Conservation (phyloP, 2,113 vertebrate genomes). For the Tenebrosternarchus preto region DNA sequence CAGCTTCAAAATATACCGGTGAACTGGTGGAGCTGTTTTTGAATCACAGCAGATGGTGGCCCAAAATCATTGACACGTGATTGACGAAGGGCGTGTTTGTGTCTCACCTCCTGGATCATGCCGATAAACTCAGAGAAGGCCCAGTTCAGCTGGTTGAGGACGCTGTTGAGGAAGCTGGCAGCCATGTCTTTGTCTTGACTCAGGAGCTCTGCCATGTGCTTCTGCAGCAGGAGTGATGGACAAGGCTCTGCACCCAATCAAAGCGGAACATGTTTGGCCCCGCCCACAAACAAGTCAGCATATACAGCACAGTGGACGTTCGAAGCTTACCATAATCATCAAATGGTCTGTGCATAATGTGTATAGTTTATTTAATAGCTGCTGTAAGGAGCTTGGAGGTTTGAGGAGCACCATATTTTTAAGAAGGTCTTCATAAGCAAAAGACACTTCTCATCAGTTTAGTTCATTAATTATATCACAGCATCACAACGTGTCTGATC, state of each 20-base stretch:
- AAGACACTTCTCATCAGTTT: background rate
- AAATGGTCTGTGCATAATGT: background rate
- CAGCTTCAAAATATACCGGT: background rate
- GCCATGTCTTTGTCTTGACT: conserved; percentile 87
- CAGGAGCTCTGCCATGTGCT: conserved; percentile 93
- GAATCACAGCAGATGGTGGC: background rate
- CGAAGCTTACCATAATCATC: background rate
- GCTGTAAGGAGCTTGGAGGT: background rate
- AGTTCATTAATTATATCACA: background rate
- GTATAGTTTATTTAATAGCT: background rate
- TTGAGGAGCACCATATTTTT: background rate
- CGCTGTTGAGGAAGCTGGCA: conserved; percentile 97
- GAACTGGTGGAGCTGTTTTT: background rate
- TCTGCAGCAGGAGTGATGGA: conserved; percentile 92
- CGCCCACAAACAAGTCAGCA: background rate
- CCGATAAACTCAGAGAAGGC: conserved; percentile 98
- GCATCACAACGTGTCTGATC: conserved; percentile 1
- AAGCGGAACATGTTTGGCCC: background rate
- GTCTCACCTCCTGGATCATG: conserved; percentile 97
- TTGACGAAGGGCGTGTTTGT: background rate
- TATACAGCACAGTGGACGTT: background rate
- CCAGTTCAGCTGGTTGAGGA: conserved; percentile 99
- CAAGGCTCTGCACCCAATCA: conserved; percentile 86
- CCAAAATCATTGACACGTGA: background rate
- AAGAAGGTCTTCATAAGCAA: background rate